Base-by-base conservation (phyloP, 2,888 invertebrate species). In the Erebia epiphron region DNA sequence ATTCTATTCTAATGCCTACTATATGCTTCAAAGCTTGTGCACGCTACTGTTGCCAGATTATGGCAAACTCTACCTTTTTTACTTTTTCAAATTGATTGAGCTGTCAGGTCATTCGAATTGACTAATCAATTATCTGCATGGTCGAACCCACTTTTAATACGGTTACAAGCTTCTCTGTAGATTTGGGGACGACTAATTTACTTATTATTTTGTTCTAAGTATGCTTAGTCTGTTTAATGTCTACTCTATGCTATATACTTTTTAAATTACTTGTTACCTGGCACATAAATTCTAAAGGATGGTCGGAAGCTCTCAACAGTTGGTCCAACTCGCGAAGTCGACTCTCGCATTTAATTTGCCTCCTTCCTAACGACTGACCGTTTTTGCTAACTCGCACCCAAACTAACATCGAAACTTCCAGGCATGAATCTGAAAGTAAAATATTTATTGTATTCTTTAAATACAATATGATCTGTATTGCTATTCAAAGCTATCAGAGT, bases 341-440 rank as follows among this genome's bases (percentile, higher is more conserved):
- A 81, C 97, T 97, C 89, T 98, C 98, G 87, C 98, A 98, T 86
- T 98, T 98, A 77, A 98, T 96, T 79, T 97, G 97, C n/a, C 97
- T 92, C 58, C 96, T 95, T 0, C 98, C 98, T 26, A 98, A 92
- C 7, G 96, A 94, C 80, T 95, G 95, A 3, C 97, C 97, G 81
- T 97, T 98, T 83, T 97, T 96, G 82, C 96, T 96, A 56, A 98
- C 96, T 60, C 96, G 94, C 46, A 98, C 95, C 84, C 96, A 96
- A 14, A 97, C 96, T 81, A 97, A 94, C 90, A 97, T 96, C 1
- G 97, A 97, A 1, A 97, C 96, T 84, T 97, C 97, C 79, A 97
- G 94, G 82, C 97, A 96, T 68, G 95, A 95, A 78, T 97, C 97
- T 95, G 81, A 7, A 73, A 72, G 26, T 16, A 13, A 16, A 46